Percentiles rank a stretch among this genome's conserved stretches.
These are phyloP conservation scores for Thamnophis elegans DNA, from an alignment of 2,797 vertebrate species.

Conservation along the genomic window DNA sequence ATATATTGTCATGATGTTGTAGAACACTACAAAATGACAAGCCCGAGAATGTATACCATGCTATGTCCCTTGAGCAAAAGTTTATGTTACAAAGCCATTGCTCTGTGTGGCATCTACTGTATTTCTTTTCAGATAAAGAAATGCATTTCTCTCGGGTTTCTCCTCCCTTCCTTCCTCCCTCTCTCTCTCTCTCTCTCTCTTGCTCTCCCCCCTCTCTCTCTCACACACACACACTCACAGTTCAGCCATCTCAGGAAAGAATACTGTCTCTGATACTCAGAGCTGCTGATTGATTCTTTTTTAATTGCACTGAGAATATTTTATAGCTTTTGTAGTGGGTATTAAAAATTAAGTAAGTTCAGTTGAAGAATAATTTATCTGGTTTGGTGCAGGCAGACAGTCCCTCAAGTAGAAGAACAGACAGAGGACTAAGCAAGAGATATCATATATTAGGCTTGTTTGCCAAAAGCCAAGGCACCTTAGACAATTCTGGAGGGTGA, in stretches of 20 bases:
- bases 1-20: background rate
- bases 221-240: constrained; percentile 7
- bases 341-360: constrained; percentile 64
- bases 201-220: background rate
- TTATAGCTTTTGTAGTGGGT: constrained; percentile 59
- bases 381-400: constrained; percentile 51
- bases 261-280: constrained; percentile 37
- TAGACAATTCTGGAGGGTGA: constrained; percentile 58
- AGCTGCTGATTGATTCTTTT: constrained; percentile 51
- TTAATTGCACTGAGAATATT: constrained; percentile 69
- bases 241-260: constrained; percentile 35
- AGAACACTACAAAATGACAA: background rate
- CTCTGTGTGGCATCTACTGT: background rate
- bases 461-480: constrained; percentile 40
- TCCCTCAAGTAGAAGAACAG: constrained; percentile 45
- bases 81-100: background rate
- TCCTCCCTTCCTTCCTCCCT: background rate
- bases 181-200: background rate
- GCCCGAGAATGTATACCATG: background rate
- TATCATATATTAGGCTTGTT: constrained; percentile 28
- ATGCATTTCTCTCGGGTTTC: background rate
- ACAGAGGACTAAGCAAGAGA: constrained; percentile 26
- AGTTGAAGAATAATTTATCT: constrained; percentile 54
- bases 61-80: background rate
- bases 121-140: constrained; percentile 5